Evolutionary conservation across 1,140 invertebrate genomes (phyloP).

Genomic region (Drosophila pachea): DNA sequence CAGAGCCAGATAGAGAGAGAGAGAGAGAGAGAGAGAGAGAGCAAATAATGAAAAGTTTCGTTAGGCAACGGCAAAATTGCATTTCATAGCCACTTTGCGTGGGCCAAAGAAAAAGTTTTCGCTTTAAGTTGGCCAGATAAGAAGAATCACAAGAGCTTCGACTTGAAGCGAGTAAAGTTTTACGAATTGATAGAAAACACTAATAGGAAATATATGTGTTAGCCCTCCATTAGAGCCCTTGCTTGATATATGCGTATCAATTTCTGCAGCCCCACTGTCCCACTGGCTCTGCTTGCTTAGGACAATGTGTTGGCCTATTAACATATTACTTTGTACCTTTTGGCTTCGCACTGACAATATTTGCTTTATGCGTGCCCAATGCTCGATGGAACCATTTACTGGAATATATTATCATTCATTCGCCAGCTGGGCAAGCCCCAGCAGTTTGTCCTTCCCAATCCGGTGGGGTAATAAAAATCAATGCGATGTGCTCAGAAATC

Average conservation of each 20-base stretch:
- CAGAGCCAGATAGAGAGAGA: not conserved
- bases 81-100: conserved; percentile 67
- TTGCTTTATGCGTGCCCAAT: conserved; percentile 51
- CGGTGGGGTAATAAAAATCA: conserved; percentile 38
- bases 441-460: not conserved
- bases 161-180: conserved; percentile 43
- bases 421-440: not conserved
- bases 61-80: conserved; percentile 49
- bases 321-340: conserved; percentile 38
- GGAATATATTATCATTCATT: conserved; percentile 73
- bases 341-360: conserved; percentile 17
- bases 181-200: not conserved
- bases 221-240: too few relatives aligned
- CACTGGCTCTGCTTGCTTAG: too few relatives aligned
- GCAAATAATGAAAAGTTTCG: conserved; percentile 30
- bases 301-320: not conserved
- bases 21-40: not conserved
- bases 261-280: too few relatives aligned
- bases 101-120: conserved; percentile 31
- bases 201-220: too few relatives aligned
- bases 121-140: conserved; percentile 59
- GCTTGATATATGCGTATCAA: too few relatives aligned
- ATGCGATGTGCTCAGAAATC: conserved; percentile 20
- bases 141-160: conserved; percentile 8
- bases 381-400: conserved; percentile 60